These are phyloP conservation scores for Morelia viridis DNA, from an alignment of 2,797 vertebrate genomes.

Conservation along the genomic window DNA sequence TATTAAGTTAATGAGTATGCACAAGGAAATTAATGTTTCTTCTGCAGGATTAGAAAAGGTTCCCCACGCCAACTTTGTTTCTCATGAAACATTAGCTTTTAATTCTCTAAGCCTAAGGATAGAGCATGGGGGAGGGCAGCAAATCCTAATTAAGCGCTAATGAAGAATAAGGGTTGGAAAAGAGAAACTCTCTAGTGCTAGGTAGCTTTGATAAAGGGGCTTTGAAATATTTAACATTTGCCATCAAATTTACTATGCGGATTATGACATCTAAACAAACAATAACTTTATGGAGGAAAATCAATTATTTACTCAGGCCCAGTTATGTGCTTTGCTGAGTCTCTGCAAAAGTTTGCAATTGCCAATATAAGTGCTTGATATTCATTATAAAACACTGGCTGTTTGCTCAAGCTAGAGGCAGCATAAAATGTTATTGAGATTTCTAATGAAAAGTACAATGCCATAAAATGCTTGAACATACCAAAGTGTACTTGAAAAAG, in stretches of 20 bases:
- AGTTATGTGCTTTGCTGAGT: constrained; percentile 57
- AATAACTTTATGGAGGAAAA: constrained; percentile 61
- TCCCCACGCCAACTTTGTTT: not conserved
- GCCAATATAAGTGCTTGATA: constrained; percentile 48
- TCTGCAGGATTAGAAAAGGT: constrained; percentile 31
- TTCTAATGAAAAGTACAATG: constrained; percentile 38
- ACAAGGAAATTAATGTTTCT: not conserved
- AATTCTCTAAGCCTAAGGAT: constrained; percentile 45
- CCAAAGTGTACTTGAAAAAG: not conserved
- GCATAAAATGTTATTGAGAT: constrained; percentile 34
- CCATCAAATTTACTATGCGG: constrained; percentile 65
- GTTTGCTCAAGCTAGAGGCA: constrained; percentile 34
- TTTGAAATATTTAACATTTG: constrained; percentile 66
- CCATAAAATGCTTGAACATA: not conserved
- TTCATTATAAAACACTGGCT: constrained; percentile 39
- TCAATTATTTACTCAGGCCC: constrained; percentile 70
- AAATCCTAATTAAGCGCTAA: constrained; percentile 58
- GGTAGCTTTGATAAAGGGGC: constrained; percentile 51
- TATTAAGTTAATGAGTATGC: not conserved
- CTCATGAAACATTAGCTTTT: constrained; percentile 36
- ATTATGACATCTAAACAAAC: constrained; percentile 71
- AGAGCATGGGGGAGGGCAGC: constrained; percentile 32
- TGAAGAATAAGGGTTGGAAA: constrained; percentile 49
- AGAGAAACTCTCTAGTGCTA: constrained; percentile 1
- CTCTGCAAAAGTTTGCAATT: constrained; percentile 51